A percentile compares a stretch with the other conserved stretches of the same genome.
Evolutionary conservation across 2,888 invertebrate genomes (phyloP).

Genomic region (Panopea generosa): DNA sequence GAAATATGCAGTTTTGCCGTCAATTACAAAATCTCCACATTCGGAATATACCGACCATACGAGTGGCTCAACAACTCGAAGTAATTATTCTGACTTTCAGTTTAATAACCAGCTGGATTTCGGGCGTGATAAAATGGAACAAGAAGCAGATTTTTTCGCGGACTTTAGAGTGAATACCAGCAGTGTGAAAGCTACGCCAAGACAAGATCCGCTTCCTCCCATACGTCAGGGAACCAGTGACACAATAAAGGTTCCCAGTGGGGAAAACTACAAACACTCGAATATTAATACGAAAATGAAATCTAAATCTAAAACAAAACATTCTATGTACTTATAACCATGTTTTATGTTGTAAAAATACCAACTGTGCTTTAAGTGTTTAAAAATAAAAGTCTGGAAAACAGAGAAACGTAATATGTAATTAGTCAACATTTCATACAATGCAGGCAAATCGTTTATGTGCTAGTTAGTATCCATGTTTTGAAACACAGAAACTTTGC

Average conservation of each 20-base stretch:
- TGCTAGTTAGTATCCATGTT: too few relatives aligned
- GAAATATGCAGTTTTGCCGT: conserved; percentile 74
- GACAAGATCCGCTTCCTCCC: conserved; percentile 68
- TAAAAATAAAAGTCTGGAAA: neutral
- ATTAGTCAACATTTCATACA: too few relatives aligned
- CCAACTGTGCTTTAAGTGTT: too few relatives aligned
- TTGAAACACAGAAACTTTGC: too few relatives aligned
- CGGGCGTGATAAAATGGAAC: conserved; percentile 69
- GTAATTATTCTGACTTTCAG: conserved; percentile 23
- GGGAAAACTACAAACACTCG: conserved; percentile 5
- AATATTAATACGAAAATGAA: neutral
- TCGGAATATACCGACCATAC: conserved; percentile 22
- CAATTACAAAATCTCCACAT: conserved; percentile 57
- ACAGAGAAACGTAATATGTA: too few relatives aligned
- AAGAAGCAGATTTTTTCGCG: conserved; percentile 74
- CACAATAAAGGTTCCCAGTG: neutral
- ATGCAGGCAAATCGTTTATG: too few relatives aligned
- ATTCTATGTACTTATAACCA: neutral
- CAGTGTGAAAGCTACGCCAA: conserved; percentile 62
- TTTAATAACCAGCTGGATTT: conserved; percentile 73
- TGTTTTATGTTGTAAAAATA: too few relatives aligned
- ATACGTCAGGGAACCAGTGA: conserved; percentile 43
- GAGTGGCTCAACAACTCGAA: conserved; percentile 4
- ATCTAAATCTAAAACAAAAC: neutral
- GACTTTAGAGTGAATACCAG: conserved; percentile 70